These are phyloP conservation scores for Varanus komodoensis DNA, from an alignment of 2,113 vertebrate genomes.

Conservation along the genomic window DNA sequence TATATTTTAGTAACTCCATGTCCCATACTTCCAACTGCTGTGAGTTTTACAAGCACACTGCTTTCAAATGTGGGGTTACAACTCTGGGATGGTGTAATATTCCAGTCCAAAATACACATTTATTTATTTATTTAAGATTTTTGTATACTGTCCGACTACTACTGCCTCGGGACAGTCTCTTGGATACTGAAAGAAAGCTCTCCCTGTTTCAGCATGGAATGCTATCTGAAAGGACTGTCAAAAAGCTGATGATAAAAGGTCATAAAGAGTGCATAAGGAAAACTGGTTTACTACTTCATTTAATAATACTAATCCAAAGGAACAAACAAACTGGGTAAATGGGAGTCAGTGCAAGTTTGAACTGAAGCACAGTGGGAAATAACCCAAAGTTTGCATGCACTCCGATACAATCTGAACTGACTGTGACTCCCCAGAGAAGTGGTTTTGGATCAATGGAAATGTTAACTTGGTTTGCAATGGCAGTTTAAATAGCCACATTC, in stretches of 20 bases:
- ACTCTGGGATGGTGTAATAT: background rate
- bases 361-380: background rate
- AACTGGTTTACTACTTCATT: background rate
- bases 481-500: background rate
- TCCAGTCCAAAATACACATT: background rate
- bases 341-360: background rate
- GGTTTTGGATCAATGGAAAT: background rate
- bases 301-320: background rate
- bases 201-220: background rate
- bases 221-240: background rate
- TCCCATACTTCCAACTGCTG: background rate
- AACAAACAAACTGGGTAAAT: background rate
- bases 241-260: background rate
- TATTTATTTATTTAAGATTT: too few species aligned
- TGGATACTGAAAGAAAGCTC: background rate
- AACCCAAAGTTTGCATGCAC: background rate
- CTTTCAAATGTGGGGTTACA: background rate
- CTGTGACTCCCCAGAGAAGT: background rate
- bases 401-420: background rate
- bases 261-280: background rate
- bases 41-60: background rate
- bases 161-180: background rate
- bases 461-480: background rate
- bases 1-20: background rate
- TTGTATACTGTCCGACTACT: too few species aligned